Evolutionary conservation across 2,888 invertebrate genomes (phyloP).

Genomic region (Catocala sponsa): DNA sequence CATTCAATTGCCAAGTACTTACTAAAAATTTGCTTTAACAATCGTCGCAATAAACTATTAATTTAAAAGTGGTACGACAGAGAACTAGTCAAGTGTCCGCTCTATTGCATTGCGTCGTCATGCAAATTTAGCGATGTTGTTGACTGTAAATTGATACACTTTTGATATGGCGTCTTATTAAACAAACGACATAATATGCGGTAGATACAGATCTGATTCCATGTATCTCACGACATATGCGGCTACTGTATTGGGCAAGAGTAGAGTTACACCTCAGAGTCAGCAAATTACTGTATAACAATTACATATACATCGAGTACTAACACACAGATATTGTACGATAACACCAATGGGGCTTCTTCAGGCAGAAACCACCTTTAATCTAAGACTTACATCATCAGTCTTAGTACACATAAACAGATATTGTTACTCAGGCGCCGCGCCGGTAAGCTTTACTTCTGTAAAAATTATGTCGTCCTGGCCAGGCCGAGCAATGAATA

Average conservation of each 20-base stretch:
- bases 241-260: not conserved
- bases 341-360: too few relatives aligned
- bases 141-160: conserved; percentile 75
- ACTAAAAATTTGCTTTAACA: conserved; percentile 11
- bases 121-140: conserved; percentile 73
- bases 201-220: conserved; percentile 6
- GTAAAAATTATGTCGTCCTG: too few relatives aligned
- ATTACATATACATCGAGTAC: too few relatives aligned
- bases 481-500: not conserved
- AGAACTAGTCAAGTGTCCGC: conserved; percentile 48
- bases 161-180: conserved; percentile 68
- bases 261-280: not conserved
- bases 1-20: not conserved
- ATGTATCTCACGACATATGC: conserved; percentile 9
- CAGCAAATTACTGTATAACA: not conserved
- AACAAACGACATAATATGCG: conserved; percentile 51
- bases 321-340: too few relatives aligned
- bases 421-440: too few relatives aligned
- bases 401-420: too few relatives aligned
- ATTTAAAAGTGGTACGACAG: conserved; percentile 57
- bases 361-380: too few relatives aligned
- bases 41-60: conserved; percentile 51
- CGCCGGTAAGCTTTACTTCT: too few relatives aligned
- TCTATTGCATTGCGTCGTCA: conserved; percentile 66
- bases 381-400: too few relatives aligned